Evolutionary conservation across 1,140 invertebrate species (phyloP), one percentile per base, ranked within the genome.

Genomic region (Drosophila novamexicana): DNA sequence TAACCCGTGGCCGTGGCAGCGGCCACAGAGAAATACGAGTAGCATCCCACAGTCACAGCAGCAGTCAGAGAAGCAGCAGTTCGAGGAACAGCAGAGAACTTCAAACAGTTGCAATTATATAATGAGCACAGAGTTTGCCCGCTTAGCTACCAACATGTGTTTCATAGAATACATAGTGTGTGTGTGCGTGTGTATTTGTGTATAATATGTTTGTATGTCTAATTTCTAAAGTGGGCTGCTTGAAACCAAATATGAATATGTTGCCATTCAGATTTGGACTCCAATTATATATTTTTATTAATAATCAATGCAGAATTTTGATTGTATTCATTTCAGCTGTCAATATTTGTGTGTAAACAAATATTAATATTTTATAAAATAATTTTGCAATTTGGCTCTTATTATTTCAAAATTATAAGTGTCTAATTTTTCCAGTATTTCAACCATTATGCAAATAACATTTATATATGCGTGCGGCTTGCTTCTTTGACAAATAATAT

Each of bases 91-190:
- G 12, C 62, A 37, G 63, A 85, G 52, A 85, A 86, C 81, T 86
- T 86, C 75, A 85, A 85, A 86, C 81, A 85, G 78, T 81, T 81
- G 78, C 81, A 85, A 85, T 85, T 85, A 85, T 86, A 66, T 85
- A 85, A 85, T 85, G 82, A 86, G 73, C 66, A 68, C 63, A 58
- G 62, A 77, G 58, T 71, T 61, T 68, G 63, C 66, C 32, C 64
- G 52, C 52, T 62, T 58, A 84, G 54, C 74, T 71, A 56, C 49
- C 50, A 56, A 71, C 68, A 71, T 62, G 40, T 69, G 66, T 58
- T 53, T 1, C 32, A 50, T 58, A 42, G 16, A 4, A 49, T 45
- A 57, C 34, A 66, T 29, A 61, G 63, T 66, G 57, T 40, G 40
- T 49, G n/a, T n/a, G 45, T 49, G 22, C 14, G 16, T 9, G 22